Evolutionary conservation across 2,797 vertebrate genomes (phyloP).

Genomic region (Coregonus suidteri): DNA sequence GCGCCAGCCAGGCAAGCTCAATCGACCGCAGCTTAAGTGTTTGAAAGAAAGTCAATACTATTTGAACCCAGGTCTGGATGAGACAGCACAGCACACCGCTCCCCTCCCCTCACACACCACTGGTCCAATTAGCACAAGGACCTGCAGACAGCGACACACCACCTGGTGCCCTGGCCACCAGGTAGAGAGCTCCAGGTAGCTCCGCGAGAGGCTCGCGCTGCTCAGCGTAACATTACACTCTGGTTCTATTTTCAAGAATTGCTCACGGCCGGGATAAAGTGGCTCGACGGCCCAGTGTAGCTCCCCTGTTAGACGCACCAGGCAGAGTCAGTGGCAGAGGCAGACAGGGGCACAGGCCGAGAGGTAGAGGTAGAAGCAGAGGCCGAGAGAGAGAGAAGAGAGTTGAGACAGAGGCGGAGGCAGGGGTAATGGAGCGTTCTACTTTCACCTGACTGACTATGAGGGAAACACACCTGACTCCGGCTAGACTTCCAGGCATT

Average conservation of each 20-base stretch:
- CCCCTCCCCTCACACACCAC: conserved; percentile 19
- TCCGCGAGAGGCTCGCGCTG: too few species aligned
- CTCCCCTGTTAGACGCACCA: conserved; percentile 4
- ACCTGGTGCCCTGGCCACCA: conserved; percentile 37
- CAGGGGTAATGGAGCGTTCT: not conserved
- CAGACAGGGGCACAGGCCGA: not conserved
- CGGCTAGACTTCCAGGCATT: not conserved
- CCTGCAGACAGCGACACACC: conserved; percentile 13
- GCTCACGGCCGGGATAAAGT: not conserved
- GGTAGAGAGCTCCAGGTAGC: not conserved
- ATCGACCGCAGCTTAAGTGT: too few species aligned
- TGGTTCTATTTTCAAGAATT: not conserved
- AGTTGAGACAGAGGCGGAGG: not conserved
- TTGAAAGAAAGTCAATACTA: too few species aligned
- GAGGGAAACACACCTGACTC: not conserved
- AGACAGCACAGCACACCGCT: not conserved
- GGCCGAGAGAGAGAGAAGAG: not conserved
- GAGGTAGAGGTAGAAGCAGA: not conserved
- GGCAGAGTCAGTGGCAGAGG: conserved; percentile 20
- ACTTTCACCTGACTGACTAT: not conserved
- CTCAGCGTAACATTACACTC: not conserved
- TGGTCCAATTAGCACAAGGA: conserved; percentile 30
- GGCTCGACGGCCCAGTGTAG: too few species aligned
- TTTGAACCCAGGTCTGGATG: too few species aligned
- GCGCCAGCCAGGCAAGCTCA: too few species aligned